Base-by-base conservation (phyloP, 2,113 vertebrate genomes). In the Ophiodon elongatus region DNA sequence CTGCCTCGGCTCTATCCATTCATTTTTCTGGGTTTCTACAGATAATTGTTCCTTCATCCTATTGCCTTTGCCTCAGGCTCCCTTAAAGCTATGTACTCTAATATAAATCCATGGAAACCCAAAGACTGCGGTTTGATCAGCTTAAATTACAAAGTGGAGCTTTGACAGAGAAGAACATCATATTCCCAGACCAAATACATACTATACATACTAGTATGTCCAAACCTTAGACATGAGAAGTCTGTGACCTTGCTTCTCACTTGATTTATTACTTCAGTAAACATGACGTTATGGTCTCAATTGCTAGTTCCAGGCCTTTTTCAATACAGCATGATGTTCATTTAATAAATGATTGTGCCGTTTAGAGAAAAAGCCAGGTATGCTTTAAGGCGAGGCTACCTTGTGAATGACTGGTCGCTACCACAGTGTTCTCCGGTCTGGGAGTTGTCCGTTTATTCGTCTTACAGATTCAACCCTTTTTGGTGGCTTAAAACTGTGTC, bases 31-130 rank as follows among this genome's bases (percentile, higher is more conserved):
- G 31, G 15, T 27, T 37, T 65, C 25, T 21, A 56, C 3, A 66
- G 23, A 39, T 60, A 8, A 31, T 47, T 59, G 23, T 39, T 59
- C n/a, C 23, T 39, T 68, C n/a, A 60, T 23, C 15, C 50, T 73
- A 8, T 47, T 69, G 60, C 33, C n/a, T 59, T 50, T 64, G 23
- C 74, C 47, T 76, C 17, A 39, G 63, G 52, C 57, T 74, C 29
- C 64, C 41, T 27, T 35, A 35, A 25, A 41, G 25, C 52, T 60
- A 37, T 0, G 1, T 15, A 74, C 27, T 33, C n/a, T 73, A 62
- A 45, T 17, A 43, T 5, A 21, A 57, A 67, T 27, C 41, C 23
- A 14, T 21, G 54, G 37, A 21, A 67, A 23, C 29, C 54, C 3
- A 43, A 27, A 39, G 13, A 7, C 10, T 52, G 29, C 1, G 8